Percentiles rank a stretch among this genome's conserved stretches.
These are phyloP conservation scores for Vespertilio murinus DNA, from an alignment of 2,797 vertebrate species.

Conservation along the genomic window DNA sequence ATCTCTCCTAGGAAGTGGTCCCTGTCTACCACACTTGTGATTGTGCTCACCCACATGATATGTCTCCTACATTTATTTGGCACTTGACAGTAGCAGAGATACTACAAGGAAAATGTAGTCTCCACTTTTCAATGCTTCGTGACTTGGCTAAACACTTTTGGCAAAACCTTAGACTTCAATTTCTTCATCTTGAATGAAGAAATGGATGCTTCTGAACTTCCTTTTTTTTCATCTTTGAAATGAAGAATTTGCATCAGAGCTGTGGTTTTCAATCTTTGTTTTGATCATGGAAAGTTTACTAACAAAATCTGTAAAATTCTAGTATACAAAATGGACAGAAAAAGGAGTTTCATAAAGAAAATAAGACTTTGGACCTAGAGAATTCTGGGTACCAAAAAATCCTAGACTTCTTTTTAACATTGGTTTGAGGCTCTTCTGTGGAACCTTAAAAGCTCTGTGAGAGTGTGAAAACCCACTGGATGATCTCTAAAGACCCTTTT, in stretches of 20 bases:
- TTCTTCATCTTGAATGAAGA: background rate
- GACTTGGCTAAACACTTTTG: background rate
- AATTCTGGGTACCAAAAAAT: background rate
- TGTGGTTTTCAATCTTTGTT: slow-evolving; percentile 20
- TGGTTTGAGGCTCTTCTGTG: background rate
- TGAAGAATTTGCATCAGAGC: slow-evolving; percentile 14
- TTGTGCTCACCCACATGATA: background rate
- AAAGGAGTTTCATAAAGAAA: background rate
- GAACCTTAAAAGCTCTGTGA: background rate
- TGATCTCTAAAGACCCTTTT: background rate
- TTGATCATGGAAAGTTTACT: background rate
- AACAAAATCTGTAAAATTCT: background rate
- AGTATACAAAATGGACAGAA: background rate
- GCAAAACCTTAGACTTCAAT: background rate
- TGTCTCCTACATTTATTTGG: background rate
- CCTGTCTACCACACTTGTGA: background rate
- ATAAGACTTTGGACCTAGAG: background rate
- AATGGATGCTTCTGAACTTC: background rate
- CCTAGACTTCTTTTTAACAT: background rate
- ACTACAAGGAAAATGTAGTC: background rate
- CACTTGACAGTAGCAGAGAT: background rate
- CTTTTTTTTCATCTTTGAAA: slow-evolving; percentile 34
- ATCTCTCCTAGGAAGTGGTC: background rate
- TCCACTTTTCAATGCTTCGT: background rate
- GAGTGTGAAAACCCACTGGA: background rate